Percentiles rank a stretch among this genome's conserved stretches.
Evolutionary conservation across 2,797 vertebrate genomes (phyloP).

Genomic region (Hozukius guyotensis): DNA sequence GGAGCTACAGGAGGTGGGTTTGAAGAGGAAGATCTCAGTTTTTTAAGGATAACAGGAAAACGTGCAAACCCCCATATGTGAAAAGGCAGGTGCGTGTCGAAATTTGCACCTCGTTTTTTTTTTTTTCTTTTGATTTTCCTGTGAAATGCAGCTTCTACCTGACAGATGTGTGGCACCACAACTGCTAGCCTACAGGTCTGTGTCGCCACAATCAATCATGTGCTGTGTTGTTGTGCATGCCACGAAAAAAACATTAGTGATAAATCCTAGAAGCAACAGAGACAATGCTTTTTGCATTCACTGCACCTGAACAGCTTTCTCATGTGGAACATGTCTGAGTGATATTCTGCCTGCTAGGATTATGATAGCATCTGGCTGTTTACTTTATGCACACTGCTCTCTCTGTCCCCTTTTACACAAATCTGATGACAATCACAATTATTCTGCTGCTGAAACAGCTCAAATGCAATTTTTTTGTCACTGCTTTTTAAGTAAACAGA

Average conservation of each 20-base stretch:
- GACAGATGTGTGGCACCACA: conserved; percentile 63
- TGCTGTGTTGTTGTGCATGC: conserved; percentile 6
- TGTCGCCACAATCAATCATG: conserved; percentile 12
- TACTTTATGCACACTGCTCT: background rate
- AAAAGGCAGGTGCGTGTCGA: conserved; percentile 34
- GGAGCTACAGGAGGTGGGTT: conserved; percentile 22
- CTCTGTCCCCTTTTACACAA: background rate
- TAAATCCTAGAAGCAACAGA: conserved; percentile 9
- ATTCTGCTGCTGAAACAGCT: conserved; percentile 11
- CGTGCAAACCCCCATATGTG: background rate
- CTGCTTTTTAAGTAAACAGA: conserved; percentile 31
- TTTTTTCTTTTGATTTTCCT: conserved; percentile 39
- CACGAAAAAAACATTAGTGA: background rate
- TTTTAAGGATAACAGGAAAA: background rate
- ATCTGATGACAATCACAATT: conserved; percentile 36
- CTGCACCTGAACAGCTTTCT: conserved; percentile 21
- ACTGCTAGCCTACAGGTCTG: conserved; percentile 77
- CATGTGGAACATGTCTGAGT: conserved; percentile 5
- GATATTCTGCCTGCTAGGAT: conserved; percentile 13
- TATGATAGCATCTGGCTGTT: conserved; percentile 21
- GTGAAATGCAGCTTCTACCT: conserved; percentile 65
- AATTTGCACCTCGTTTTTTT: conserved; percentile 18
- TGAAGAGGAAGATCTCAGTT: background rate
- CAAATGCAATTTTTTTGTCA: background rate
- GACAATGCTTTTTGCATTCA: background rate